Conservation (phyloP, 1,140 invertebrate species). For the Triops longicaudatus region DNA sequence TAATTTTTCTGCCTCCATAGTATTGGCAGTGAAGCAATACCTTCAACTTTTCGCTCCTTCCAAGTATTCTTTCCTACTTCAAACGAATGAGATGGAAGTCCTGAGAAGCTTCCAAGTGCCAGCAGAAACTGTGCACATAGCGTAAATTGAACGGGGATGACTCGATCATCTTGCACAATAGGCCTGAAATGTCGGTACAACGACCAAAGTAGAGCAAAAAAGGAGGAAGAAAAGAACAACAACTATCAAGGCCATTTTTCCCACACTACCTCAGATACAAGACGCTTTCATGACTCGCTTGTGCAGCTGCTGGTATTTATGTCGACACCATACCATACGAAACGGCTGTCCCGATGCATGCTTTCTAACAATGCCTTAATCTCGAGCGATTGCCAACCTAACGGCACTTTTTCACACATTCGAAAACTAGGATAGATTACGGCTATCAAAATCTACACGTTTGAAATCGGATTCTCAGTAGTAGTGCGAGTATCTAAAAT, state of each 20-base stretch:
- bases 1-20: neutral
- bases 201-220: slow-evolving; percentile 1
- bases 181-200: slow-evolving; percentile 4
- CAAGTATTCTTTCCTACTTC: too few species aligned
- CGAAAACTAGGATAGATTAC: too few species aligned
- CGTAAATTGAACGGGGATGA: neutral
- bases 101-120: too few species aligned
- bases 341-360: neutral
- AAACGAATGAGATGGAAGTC: too few species aligned
- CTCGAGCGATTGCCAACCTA: neutral
- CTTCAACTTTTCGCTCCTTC: neutral
- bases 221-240: slow-evolving; percentile 2
- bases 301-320: slow-evolving; percentile 3
- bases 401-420: neutral
- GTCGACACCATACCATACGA: neutral
- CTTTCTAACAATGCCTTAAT: slow-evolving; percentile 4
- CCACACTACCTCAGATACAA: slow-evolving; percentile 2
- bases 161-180: neutral
- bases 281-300: neutral
- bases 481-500: too few species aligned
- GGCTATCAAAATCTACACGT: too few species aligned
- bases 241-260: neutral
- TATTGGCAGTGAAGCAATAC: neutral
- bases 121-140: too few species aligned
- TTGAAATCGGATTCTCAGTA: too few species aligned